phyloP scores from a whole-genome alignment of 2,888 invertebrate genomes.

The Watsonalla binaria region DNA sequence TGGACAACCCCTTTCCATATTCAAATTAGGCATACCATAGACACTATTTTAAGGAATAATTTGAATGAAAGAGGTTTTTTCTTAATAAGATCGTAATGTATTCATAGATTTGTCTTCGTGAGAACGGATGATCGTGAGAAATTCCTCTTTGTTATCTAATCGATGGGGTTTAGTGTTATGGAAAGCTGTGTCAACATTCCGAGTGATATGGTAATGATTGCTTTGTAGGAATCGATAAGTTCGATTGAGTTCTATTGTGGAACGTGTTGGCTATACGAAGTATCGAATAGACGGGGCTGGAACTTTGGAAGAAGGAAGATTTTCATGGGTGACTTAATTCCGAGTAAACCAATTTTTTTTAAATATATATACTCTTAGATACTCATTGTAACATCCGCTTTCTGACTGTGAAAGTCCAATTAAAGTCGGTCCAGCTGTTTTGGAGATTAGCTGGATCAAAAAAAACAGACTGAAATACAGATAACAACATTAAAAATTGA shows the following conservation, averaged over 20 bases:
- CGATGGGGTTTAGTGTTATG: slow-evolving; percentile 65
- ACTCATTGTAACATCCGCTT: too few species aligned
- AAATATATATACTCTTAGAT: too few species aligned
- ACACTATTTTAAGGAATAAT: slow-evolving; percentile 52
- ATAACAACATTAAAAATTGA: too few species aligned
- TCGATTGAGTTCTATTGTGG: slow-evolving; percentile 26
- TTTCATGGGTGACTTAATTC: neutral
- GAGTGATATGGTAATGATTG: slow-evolving; percentile 61
- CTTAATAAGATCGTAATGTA: slow-evolving; percentile 54
- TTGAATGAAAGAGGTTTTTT: slow-evolving; percentile 53
- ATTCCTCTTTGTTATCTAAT: slow-evolving; percentile 52
- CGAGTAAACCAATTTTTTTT: too few species aligned
- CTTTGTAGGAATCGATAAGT: slow-evolving; percentile 32
- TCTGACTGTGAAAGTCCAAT: too few species aligned
- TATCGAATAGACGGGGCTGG: neutral
- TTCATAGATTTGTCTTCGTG: slow-evolving; percentile 60
- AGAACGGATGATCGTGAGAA: slow-evolving; percentile 58
- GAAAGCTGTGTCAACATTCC: slow-evolving; percentile 74
- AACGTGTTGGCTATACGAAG: slow-evolving; percentile 12
- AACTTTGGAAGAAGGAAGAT: neutral
- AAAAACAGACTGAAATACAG: too few species aligned
- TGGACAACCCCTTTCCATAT: slow-evolving; percentile 62
- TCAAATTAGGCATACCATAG: slow-evolving; percentile 62
- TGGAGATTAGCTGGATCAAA: too few species aligned
- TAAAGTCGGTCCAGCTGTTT: too few species aligned